Percentiles rank a stretch among this genome's conserved stretches.
These are phyloP conservation scores for Alviniconcha strummeri DNA, from an alignment of 2,888 invertebrate genomes.

Conservation along the genomic window DNA sequence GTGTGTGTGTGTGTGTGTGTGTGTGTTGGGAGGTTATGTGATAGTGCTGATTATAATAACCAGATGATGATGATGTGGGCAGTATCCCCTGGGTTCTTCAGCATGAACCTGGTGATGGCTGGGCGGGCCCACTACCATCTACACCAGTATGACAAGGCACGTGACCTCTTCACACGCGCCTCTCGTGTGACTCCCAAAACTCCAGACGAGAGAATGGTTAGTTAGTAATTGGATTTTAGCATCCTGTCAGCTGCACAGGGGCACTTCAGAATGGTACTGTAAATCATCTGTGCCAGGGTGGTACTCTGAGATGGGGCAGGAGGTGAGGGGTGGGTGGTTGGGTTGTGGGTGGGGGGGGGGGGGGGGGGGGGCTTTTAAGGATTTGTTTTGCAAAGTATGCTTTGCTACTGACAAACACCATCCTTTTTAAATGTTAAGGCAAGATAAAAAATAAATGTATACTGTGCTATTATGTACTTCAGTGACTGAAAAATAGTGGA, in stretches of 20 bases:
- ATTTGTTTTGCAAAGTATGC: neutral
- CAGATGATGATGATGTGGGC: slow-evolving; percentile 15
- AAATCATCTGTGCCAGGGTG: too few relatives aligned
- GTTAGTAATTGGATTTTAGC: neutral
- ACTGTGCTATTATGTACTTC: too few relatives aligned
- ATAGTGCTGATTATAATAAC: too few relatives aligned
- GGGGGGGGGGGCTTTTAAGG: neutral
- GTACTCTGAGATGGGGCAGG: too few relatives aligned
- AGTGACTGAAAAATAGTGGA: too few relatives aligned
- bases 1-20: too few relatives aligned
- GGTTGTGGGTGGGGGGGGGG: too few relatives aligned
- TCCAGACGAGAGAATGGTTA: slow-evolving; percentile 24
- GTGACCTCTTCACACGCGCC: slow-evolving; percentile 25
- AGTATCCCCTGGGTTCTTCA: slow-evolving; percentile 86
- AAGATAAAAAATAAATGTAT: too few relatives aligned
- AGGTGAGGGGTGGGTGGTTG: too few relatives aligned
- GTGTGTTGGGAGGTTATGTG: neutral
- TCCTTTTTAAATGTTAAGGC: too few relatives aligned
- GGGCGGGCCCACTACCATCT: slow-evolving; percentile 30
- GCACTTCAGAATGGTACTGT: too few relatives aligned
- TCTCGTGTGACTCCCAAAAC: neutral
- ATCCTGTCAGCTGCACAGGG: neutral
- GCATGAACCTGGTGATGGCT: slow-evolving; percentile 84
- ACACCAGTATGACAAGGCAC: slow-evolving; percentile 24
- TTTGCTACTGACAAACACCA: neutral